These are phyloP conservation scores for Troides aeacus DNA, from an alignment of 2,888 invertebrate genomes.

Conservation along the genomic window DNA sequence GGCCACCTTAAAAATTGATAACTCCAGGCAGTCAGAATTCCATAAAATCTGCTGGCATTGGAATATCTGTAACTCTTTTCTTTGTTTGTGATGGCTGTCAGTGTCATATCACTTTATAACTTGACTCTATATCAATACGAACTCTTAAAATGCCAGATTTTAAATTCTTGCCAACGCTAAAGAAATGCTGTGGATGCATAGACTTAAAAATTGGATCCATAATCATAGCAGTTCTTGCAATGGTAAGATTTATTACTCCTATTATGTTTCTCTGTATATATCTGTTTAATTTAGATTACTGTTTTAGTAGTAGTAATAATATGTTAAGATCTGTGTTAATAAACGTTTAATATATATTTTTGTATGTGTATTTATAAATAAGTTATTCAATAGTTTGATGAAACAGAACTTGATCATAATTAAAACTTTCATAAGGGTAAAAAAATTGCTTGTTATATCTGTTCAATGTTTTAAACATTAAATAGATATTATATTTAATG, in stretches of 20 bases:
- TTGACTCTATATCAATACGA: background rate
- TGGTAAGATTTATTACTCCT: slow-evolving; percentile 34
- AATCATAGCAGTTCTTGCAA: slow-evolving; percentile 36
- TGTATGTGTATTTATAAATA: too few relatives aligned
- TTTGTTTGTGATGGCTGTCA: slow-evolving; percentile 14
- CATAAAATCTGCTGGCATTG: too few relatives aligned
- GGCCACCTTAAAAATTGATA: too few relatives aligned
- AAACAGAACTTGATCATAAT: background rate
- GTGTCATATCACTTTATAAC: background rate
- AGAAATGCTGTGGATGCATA: slow-evolving; percentile 34
- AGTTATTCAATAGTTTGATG: too few relatives aligned
- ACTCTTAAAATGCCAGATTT: slow-evolving; percentile 31
- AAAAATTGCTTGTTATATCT: background rate
- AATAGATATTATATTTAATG: too few relatives aligned
- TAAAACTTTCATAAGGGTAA: background rate
- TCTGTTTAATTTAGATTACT: background rate
- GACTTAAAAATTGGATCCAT: slow-evolving; percentile 38
- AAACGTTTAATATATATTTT: background rate
- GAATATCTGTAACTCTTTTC: background rate
- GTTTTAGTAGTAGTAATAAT: background rate
- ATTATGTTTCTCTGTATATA: background rate
- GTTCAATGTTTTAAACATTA: background rate
- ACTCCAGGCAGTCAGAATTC: too few relatives aligned
- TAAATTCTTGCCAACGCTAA: slow-evolving; percentile 27
- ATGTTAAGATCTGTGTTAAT: background rate